phyloP scores from a whole-genome alignment of 1,140 invertebrate species.

The Probaryconus sp. region DNA sequence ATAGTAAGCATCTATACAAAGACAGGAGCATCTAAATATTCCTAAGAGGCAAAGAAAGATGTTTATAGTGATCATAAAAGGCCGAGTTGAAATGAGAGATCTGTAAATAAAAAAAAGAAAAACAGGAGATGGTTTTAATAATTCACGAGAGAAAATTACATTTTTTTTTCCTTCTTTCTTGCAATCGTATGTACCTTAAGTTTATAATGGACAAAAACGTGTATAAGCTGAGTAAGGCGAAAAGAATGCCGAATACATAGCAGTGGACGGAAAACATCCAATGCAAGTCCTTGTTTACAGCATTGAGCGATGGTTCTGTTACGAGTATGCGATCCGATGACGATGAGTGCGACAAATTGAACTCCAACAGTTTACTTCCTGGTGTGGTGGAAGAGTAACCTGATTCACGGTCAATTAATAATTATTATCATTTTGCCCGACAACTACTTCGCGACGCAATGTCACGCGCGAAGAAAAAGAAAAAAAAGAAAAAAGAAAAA shows the following conservation, averaged over 20 bases:
- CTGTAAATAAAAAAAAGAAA: constrained; percentile 70
- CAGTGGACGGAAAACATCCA: constrained; percentile 81
- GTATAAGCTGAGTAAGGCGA: constrained; percentile 81
- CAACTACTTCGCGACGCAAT: too few relatives aligned
- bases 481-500: too few relatives aligned
- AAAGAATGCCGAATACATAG: constrained; percentile 81
- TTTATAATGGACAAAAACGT: constrained; percentile 82
- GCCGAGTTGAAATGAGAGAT: constrained; percentile 80
- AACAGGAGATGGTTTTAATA: too few relatives aligned
- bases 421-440: too few relatives aligned
- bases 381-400: constrained; percentile 56
- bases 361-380: constrained; percentile 63
- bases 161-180: too few relatives aligned
- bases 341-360: constrained; percentile 62
- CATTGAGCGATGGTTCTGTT: constrained; percentile 67
- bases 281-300: constrained; percentile 73
- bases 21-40: constrained; percentile 77
- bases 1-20: constrained; percentile 82
- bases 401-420: too few relatives aligned
- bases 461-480: too few relatives aligned
- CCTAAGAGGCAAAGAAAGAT: constrained; percentile 82
- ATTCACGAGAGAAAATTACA: too few relatives aligned
- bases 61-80: constrained; percentile 82
- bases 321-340: constrained; percentile 67
- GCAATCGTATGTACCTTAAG: constrained; percentile 76